A percentile compares a stretch with the other conserved stretches of the same genome.
These are phyloP conservation scores for Aphodius sticticus DNA, from an alignment of 2,888 invertebrate genomes.

Conservation along the genomic window DNA sequence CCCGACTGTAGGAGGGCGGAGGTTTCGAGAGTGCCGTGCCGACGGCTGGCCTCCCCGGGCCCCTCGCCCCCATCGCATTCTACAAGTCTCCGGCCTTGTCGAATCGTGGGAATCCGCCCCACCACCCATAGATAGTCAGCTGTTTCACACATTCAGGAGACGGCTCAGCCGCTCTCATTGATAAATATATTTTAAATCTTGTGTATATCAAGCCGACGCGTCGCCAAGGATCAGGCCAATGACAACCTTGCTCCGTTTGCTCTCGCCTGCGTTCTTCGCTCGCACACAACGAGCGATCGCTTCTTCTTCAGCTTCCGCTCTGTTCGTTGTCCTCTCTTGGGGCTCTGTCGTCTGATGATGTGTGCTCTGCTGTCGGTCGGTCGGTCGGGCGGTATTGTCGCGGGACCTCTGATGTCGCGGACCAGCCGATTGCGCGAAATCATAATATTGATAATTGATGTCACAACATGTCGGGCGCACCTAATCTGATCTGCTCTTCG, in stretches of 20 bases:
- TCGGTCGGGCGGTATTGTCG: not conserved
- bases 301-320: not conserved
- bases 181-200: conserved; percentile 34
- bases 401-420: not conserved
- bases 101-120: conserved; percentile 55
- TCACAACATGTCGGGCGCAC: not conserved
- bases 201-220: not conserved
- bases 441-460: not conserved
- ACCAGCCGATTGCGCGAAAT: not conserved
- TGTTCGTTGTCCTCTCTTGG: not conserved
- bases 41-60: not conserved
- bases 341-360: not conserved
- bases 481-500: not conserved
- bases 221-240: not conserved
- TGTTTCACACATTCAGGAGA: conserved; percentile 52
- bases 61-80: conserved; percentile 50
- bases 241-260: not conserved
- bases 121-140: conserved; percentile 55
- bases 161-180: conserved; percentile 28
- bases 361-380: not conserved
- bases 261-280: not conserved
- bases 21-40: conserved; percentile 18
- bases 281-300: not conserved
- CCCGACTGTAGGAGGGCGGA: conserved; percentile 18
- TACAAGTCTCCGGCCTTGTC: conserved; percentile 57